Evolutionary conservation across 1,140 invertebrate species (phyloP), one percentile per base, ranked within the genome.

Genomic region (Aplysia californica): DNA sequence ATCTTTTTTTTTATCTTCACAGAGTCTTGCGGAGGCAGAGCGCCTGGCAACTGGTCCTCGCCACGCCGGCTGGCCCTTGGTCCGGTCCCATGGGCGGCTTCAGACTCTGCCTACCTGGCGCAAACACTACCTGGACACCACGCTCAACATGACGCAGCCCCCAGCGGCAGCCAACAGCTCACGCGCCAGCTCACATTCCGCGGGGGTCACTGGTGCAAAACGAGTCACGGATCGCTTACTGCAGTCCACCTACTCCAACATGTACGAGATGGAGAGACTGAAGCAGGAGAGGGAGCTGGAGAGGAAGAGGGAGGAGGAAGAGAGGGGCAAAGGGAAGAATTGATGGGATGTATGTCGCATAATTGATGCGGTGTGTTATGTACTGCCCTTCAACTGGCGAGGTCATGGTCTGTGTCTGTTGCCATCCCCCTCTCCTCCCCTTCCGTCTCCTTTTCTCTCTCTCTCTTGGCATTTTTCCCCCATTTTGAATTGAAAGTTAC

Each of bases 1-100:
- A n/a, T n/a, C n/a, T n/a, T n/a, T n/a, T n/a, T n/a, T n/a, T n/a
- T n/a, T n/a, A n/a, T n/a, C n/a, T n/a, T 77, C 75, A 50, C 80
- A 85, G 84, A 85, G 82, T 1, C 64, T 85, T 15, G 77, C 79
- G 33, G 84, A 85, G 50, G 84, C 84, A n/a, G 84, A 85, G 56
- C 82, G 66, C 58, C 72, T 82, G 18, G 84, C 84, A 6, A 66
- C 77, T 10, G 39, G 75, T 76, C 0, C 61, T 31, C 4, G 72
- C 74, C n/a, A 71, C 10, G n/a, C 44, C 44, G 44, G n/a, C 10
- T 50, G 44, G 44, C 44, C 44, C 10, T 50, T 50, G 10, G 10
- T n/a, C 44, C 44, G 44, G 10, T n/a, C 44, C 10, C 10, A 10
- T n/a, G 44, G 10, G 10, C 44, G 44, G n/a, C 10, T n/a, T n/a